Base-by-base conservation (phyloP, 2,113 vertebrate genomes). In the Eclectus roratus region DNA sequence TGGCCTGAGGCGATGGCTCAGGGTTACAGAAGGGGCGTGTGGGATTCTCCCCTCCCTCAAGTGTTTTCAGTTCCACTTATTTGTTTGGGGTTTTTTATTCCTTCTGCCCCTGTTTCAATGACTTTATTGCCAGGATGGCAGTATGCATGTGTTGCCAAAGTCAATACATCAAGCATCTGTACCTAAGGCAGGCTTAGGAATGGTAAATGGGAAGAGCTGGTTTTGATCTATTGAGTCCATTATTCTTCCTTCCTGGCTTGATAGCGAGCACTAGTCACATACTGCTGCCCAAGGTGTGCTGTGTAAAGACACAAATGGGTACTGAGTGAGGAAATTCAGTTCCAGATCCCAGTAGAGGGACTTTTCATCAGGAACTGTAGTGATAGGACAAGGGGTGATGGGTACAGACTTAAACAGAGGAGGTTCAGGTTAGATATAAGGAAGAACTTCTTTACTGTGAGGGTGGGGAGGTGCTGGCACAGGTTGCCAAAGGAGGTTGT, bases 91-190 rank as follows among this genome's bases (percentile, higher is more conserved):
- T 41, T 49, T 24, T 78, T 53, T 33, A 39, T 27, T 8, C 13
- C 1, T 5, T 21, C 33, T 3, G 0, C 7, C 76, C 79, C 66
- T 25, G 61, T 83, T 80, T 85, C 7, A 50, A 49, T 92, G 73
- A 86, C 41, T 88, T 81, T 71, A 80, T 89, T 83, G 78, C 80
- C 82, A 91, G 77, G 89, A n/a, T 93, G 91, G 80, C 83, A 91
- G 83, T 31, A 63, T 3, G 18, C 15, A 5, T 27, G 6, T 18
- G 7, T 85, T 96, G 93, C 92, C 93, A 95, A 94, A 91, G 79
- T 92, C 94, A 90, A 80, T 95, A 94, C 21, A 80, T 91, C 82
- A 96, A 88, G 85, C 13, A 0, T 77, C 56, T 44, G 50, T 1
- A 65, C 88, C 88, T 80, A 63, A 41, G 73, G 80, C 64, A 1